Percentiles rank a stretch among this genome's conserved stretches.
Conservation (phyloP, 2,113 vertebrate genomes). For the Melanotaenia duboulayi region DNA sequence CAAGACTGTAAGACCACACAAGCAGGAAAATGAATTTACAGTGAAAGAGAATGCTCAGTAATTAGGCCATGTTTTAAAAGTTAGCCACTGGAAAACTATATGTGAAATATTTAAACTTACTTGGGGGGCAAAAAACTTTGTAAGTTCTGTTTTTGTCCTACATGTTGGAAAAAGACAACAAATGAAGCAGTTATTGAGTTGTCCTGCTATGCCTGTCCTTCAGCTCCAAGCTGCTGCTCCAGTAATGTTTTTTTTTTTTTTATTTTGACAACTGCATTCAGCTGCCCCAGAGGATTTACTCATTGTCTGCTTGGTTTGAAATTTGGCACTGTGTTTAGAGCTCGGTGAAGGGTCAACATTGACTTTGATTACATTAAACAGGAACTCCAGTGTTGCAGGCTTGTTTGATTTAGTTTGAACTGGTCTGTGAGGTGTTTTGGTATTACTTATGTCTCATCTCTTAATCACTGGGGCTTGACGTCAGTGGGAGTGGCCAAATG, state of each 20-base stretch:
- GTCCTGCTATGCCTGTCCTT: not conserved
- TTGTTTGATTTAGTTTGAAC: constrained; percentile 25
- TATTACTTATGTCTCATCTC: constrained; percentile 64
- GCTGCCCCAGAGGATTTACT: not conserved
- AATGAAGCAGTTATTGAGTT: not conserved
- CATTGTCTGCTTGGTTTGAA: not conserved
- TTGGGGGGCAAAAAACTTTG: too few species aligned
- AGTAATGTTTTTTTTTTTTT: not conserved
- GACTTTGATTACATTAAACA: not conserved
- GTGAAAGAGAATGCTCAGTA: too few species aligned
- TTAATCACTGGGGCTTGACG: constrained; percentile 74
- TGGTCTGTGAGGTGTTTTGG: constrained; percentile 14
- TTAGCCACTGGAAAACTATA: too few species aligned
- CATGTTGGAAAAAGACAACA: not conserved
- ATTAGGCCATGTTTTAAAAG: too few species aligned
- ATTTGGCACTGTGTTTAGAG: not conserved
- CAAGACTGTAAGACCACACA: too few species aligned
- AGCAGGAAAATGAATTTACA: too few species aligned
- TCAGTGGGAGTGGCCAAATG: constrained; percentile 65
- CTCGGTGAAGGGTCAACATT: not conserved
- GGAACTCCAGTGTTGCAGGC: not conserved
- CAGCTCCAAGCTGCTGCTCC: not conserved
- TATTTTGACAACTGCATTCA: not conserved
- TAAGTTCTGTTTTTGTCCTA: not conserved
- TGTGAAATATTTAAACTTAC: too few species aligned